Evolutionary conservation across 2,113 vertebrate genomes (phyloP), one percentile per base, ranked within the genome.

Genomic region (Chaetodon trifascialis): DNA sequence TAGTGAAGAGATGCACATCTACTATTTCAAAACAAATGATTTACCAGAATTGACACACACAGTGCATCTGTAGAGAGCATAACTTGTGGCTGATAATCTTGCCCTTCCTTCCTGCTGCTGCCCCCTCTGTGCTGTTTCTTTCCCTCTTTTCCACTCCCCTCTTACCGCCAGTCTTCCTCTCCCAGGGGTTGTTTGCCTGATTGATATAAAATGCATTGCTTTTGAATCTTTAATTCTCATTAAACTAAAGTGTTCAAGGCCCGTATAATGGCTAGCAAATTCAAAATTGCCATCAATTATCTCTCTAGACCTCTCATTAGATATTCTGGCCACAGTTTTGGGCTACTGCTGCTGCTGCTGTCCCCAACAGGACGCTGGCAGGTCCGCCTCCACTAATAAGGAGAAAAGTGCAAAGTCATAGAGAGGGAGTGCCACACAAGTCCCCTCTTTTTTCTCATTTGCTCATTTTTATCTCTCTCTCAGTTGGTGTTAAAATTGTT

Each of bases 151-250:
- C 62, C 25, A 21, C 36, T 64, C 42, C 25, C 49, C 12, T 12
- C 69, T 56, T 49, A 16, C 40, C 63, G 59, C 44, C 34, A 38
- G 7, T n/a, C 52, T 30, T 73, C 44, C 42, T 52, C 74, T 90
- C 82, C 79, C 70, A 19, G 69, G 82, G 86, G 87, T 75, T 89
- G 71, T 84, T 90, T 89, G 85, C 40, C n/a, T 88, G 89, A 92
- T 92, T 92, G 62, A 92, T 92, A 81, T 86, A 91, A 92, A 94
- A 92, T 86, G 88, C 91, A 86, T 88, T 91, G 82, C 91, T 81
- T 90, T 90, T 92, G 74, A 92, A 92, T 94, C 88, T 90, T 93
- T 92, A 91, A 93, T 92, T 90, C 87, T 93, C 90, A 93, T 93
- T 93, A 90, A 90, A 73, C 72, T 11, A 74, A 84, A 89, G 80